Conservation (phyloP, 2,113 vertebrate genomes). For the Kobus ellipsiprymnus region DNA sequence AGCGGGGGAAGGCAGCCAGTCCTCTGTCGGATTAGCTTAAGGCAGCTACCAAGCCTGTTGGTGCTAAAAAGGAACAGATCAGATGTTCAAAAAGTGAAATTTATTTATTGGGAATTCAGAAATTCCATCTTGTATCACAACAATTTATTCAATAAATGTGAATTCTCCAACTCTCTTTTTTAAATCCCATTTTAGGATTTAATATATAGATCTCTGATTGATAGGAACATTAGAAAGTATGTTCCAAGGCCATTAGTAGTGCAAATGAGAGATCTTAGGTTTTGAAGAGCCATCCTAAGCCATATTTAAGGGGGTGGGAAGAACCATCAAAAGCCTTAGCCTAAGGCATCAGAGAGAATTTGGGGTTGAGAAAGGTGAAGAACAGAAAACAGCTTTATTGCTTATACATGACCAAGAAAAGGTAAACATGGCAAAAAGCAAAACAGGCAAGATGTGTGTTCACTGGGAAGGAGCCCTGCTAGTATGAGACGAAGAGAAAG, state of each 20-base stretch:
- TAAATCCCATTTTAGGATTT: conserved; percentile 23
- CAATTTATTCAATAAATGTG: conserved; percentile 68
- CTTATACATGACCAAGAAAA: conserved; percentile 54
- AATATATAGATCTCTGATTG: conserved; percentile 30
- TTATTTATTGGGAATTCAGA: conserved; percentile 68
- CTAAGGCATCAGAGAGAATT: conserved; percentile 30
- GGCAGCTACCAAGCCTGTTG: background rate
- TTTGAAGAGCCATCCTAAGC: conserved; percentile 36
- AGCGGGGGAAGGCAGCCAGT: background rate
- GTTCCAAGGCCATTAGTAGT: background rate
- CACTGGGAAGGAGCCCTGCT: conserved; percentile 23
- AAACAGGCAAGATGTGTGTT: conserved; percentile 14
- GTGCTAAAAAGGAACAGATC: conserved; percentile 57
- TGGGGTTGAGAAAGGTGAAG: conserved; percentile 40
- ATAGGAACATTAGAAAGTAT: conserved; percentile 20
- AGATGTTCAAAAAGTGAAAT: conserved; percentile 50
- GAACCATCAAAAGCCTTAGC: conserved; percentile 30
- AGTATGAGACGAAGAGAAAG: background rate
- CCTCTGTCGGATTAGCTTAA: background rate
- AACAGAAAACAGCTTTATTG: conserved; percentile 65
- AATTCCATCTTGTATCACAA: conserved; percentile 56
- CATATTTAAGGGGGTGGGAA: background rate
- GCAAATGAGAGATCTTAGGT: conserved; percentile 27
- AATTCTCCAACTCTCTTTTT: conserved; percentile 33
- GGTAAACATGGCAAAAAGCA: conserved; percentile 4